Base-by-base conservation (phyloP, 1,140 invertebrate genomes). In the Laupala kohalensis region DNA sequence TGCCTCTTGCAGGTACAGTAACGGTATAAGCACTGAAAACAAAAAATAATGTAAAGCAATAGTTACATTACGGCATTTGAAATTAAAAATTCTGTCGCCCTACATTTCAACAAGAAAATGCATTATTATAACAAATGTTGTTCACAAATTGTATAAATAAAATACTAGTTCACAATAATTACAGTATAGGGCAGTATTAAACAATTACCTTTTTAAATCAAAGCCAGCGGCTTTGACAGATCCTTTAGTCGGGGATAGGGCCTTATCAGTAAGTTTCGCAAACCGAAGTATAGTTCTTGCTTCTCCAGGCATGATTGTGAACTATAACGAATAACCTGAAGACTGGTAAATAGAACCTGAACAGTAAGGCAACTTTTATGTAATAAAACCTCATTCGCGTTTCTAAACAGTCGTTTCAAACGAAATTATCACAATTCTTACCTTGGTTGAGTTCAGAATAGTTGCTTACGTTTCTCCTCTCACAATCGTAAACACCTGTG, bases 11-110 rank as follows among this genome's bases (percentile, higher is more conserved):
- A 25, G 93, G 93, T 15, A 99, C 87, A 1, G 84, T 79, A 74
- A 88, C 88, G 71, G 96, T 89, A 78, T 96, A 94, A 6, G 96
- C 96, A 86, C 94, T 96, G 78, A 72, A 83, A 80, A 75, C 69
- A 72, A 64, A 71, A 73, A 73, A 73, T 27, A 71, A 69, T 25
- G 62, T 13, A 53, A 53, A 53, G 1, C 19, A 53, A 53, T 13
- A 53, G 19, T n/a, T n/a, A 19, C 1, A 28, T 37, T 67, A 29
- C 73, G 24, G 15, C 13, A 69, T 25, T 25, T 67, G 25, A 6
- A 71, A 68, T 69, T 75, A 69, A n/a, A n/a, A n/a, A n/a, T n/a
- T n/a, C n/a, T n/a, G n/a, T n/a, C n/a, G n/a, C 19, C 37, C 19
- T 53, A 2, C 9, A 53, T 53, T 53, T 19, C 9, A 13, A 4